Conservation (phyloP, 2,888 invertebrate species). For the Euphydryas editha region DNA sequence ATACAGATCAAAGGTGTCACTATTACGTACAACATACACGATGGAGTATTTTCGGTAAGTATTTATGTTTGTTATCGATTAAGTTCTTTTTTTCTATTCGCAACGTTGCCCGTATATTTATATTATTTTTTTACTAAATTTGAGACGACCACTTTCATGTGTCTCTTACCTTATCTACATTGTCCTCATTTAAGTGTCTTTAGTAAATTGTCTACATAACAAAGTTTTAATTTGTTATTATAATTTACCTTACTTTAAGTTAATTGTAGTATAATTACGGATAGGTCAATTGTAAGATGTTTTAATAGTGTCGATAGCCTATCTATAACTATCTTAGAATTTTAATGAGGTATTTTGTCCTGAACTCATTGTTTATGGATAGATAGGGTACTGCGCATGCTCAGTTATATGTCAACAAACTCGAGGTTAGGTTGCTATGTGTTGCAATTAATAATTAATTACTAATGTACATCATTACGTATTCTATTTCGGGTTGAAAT, state of each 20-base stretch:
- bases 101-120: not conserved
- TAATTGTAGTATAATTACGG: not conserved
- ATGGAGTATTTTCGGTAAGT: constrained; percentile 70
- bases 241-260: not conserved
- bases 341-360: constrained; percentile 51
- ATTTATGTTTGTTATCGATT: constrained; percentile 14
- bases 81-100: not conserved
- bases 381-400: constrained; percentile 71
- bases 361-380: constrained; percentile 74
- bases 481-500: not conserved
- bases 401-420: constrained; percentile 75
- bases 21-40: constrained; percentile 51
- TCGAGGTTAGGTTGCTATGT: constrained; percentile 42
- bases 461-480: constrained; percentile 5
- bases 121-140: too few relatives aligned
- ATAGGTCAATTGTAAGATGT: not conserved
- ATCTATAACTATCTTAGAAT: constrained; percentile 40
- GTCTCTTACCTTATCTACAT: not conserved
- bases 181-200: not conserved
- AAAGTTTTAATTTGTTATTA: not conserved
- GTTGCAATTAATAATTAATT: constrained; percentile 37
- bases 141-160: too few relatives aligned
- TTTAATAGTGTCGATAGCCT: constrained; percentile 27
- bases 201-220: not conserved
- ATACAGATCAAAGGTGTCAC: constrained; percentile 43